phyloP scores from a whole-genome alignment of 2,888 invertebrate species.

The Brachypalpus laphriformis region DNA sequence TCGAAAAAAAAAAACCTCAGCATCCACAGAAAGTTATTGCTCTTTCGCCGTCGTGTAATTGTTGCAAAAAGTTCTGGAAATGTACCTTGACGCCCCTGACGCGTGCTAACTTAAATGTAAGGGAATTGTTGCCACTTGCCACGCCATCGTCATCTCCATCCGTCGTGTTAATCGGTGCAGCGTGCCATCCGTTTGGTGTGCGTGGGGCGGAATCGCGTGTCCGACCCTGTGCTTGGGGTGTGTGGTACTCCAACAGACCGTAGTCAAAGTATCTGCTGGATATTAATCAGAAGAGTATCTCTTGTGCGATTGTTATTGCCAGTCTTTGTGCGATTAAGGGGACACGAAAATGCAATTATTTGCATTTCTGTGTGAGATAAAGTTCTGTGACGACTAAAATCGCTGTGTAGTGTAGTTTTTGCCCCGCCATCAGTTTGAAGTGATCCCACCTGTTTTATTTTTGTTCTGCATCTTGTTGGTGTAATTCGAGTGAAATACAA shows the following conservation, averaged over 20 bases:
- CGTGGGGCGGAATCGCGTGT: constrained; percentile 52
- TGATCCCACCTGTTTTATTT: constrained; percentile 60
- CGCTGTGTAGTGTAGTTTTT: not conserved
- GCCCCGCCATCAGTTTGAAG: constrained; percentile 24
- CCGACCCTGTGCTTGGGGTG: constrained; percentile 35
- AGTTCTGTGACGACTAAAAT: not conserved
- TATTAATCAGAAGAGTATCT: constrained; percentile 52
- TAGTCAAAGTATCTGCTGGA: constrained; percentile 20
- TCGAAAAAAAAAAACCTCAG: constrained; percentile 2
- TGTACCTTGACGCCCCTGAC: constrained; percentile 51
- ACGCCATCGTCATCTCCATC: constrained; percentile 21
- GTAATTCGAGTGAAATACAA: constrained; percentile 40
- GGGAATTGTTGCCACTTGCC: constrained; percentile 38
- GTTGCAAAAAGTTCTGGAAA: constrained; percentile 14
- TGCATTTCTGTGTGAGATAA: constrained; percentile 62
- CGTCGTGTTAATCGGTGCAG: constrained; percentile 42
- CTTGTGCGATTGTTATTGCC: constrained; percentile 36
- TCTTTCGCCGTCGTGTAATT: not conserved
- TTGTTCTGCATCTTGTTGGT: constrained; percentile 2
- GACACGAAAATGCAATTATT: constrained; percentile 52
- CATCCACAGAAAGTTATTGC: constrained; percentile 19
- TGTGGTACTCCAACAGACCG: not conserved
- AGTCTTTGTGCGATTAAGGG: constrained; percentile 38
- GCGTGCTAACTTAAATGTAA: constrained; percentile 57
- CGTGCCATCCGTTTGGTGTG: constrained; percentile 3